Conservation (phyloP, 2,113 vertebrate genomes). For the Corapipo altera region DNA sequence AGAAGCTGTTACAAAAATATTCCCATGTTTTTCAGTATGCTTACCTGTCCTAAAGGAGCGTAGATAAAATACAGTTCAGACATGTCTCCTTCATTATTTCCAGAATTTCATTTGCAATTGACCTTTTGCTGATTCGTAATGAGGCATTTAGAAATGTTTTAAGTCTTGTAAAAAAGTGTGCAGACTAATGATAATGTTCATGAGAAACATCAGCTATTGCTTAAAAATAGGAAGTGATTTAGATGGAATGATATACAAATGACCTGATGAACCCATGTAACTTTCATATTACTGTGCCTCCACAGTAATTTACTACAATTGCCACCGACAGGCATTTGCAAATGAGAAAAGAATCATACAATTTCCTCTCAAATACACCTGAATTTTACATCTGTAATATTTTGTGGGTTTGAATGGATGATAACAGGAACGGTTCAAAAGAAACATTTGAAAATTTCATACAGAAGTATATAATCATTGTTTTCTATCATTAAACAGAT, state of each 20-base stretch:
- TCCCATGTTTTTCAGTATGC: neutral
- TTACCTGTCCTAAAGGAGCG: neutral
- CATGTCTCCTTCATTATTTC: neutral
- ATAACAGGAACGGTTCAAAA: neutral
- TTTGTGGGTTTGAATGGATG: neutral
- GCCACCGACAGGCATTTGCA: neutral
- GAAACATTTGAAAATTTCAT: neutral
- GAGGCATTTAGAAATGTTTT: constrained; percentile 12
- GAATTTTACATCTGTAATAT: neutral
- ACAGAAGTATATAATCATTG: accelerated
- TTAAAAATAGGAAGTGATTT: neutral
- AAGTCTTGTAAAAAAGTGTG: neutral
- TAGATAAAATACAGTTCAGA: neutral
- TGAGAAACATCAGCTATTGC: neutral
- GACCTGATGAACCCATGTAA: neutral
- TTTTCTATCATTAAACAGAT: neutral
- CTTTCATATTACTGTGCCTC: neutral
- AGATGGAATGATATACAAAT: neutral
- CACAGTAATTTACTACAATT: neutral
- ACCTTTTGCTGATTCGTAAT: constrained; percentile 46
- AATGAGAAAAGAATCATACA: neutral
- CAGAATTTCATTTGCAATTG: constrained; percentile 21
- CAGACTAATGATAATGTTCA: neutral
- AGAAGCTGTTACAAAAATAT: neutral
- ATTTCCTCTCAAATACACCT: neutral